Evolutionary conservation across 1,140 invertebrate genomes (phyloP), one percentile per base, ranked within the genome.

Genomic region (Propsilocerus akamusi): DNA sequence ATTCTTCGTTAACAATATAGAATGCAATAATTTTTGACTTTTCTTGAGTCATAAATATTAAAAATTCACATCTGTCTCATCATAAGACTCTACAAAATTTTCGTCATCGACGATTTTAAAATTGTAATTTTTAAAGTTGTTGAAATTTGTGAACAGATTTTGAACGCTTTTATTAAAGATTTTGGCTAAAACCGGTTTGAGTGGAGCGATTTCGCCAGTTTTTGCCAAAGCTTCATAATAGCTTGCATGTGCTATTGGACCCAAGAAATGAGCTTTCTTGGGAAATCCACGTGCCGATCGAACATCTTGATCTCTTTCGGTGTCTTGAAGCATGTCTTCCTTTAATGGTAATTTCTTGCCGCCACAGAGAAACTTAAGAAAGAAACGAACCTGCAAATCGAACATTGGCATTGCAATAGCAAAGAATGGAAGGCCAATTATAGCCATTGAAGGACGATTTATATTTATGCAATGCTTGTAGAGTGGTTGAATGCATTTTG

Each of bases 351-450:
- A 58, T 11, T 47, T 46, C 17, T 65, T 49, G 17, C 54, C 53
- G 0, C 67, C 37, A 4, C 23, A 26, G 12, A 50, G 12, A 26
- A 25, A 37, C 14, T 50, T 46, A 10, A 50, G 14, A 25, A 23
- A 32, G 11, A 50, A 82, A 75, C 69, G 85, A n/a, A n/a, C n/a
- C n/a, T 83, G 80, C 22, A 73, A 62, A 52, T 83, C 67, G 62
- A 80, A 81, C 49, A 77, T 56, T 2, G 73, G 72, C 58, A 81
- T 81, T 1, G 78, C 75, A 46, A 74, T 56, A 2, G 76, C 67
- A 23, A 54, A 53, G 30, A 64, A 68, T 3, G 71, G 70, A 20
- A 81, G 59, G 11, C 78, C 79, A 50, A 81, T 61, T 30, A 83
- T 69, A 47, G 64, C 71, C 64, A 83, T 68, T 14, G 67, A 68